Percentiles rank a stretch among this genome's conserved stretches.
phyloP scores from a whole-genome alignment of 2,113 vertebrate genomes.

The Thamnophis sirtalis region DNA sequence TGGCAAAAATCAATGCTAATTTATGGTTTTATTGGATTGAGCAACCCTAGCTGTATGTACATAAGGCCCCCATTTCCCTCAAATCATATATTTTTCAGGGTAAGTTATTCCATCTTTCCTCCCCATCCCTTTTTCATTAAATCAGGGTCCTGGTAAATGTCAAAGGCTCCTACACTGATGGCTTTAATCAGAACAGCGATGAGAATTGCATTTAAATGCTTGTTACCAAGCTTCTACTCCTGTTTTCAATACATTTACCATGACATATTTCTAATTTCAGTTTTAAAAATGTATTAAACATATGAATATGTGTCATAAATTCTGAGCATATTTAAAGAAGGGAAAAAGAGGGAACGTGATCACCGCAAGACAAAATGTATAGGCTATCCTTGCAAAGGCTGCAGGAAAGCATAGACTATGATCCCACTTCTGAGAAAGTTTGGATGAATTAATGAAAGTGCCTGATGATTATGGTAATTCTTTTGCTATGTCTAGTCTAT shows the following conservation, averaged over 20 bases:
- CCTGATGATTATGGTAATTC: background rate
- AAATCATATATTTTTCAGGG: background rate
- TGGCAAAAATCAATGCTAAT: background rate
- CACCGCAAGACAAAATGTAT: background rate
- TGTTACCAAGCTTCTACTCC: background rate
- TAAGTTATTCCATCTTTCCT: background rate
- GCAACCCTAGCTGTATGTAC: background rate
- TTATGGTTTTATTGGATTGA: background rate
- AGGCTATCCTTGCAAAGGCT: background rate
- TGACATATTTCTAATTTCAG: background rate
- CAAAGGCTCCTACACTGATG: background rate
- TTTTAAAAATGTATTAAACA: background rate
- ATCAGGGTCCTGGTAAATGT: background rate
- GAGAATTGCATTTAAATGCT: background rate
- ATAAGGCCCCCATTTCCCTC: background rate
- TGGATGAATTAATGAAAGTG: background rate
- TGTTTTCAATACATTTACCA: background rate
- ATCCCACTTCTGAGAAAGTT: background rate
- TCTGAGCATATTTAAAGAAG: background rate
- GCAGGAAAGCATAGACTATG: background rate
- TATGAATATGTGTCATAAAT: background rate
- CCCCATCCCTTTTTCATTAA: background rate
- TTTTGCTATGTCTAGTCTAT: background rate
- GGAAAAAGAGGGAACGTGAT: background rate
- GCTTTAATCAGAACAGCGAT: background rate